A percentile compares a stretch with the other conserved stretches of the same genome.
phyloP scores from a whole-genome alignment of 2,113 vertebrate genomes.

The Brienomyrus brachyistius region DNA sequence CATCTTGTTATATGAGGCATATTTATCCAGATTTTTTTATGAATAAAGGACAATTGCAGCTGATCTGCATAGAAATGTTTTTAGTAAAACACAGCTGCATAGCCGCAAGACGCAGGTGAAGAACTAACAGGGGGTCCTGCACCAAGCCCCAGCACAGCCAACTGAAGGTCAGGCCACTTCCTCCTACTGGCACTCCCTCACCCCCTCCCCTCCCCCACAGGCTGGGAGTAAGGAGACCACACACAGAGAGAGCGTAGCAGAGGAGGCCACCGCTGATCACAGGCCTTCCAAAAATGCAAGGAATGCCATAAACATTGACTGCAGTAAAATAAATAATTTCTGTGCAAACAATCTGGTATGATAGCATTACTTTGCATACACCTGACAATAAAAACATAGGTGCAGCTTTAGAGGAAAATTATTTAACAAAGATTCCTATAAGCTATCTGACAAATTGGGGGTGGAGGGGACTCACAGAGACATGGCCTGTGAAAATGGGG shows the following conservation, averaged over 20 bases:
- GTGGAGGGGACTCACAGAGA: not conserved
- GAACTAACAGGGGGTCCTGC: not conserved
- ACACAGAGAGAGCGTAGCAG: conserved; percentile 44
- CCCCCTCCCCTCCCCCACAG: conserved; percentile 41
- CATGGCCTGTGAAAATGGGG: not conserved
- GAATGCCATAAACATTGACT: conserved; percentile 69
- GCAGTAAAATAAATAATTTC: conserved; percentile 44
- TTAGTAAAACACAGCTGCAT: not conserved
- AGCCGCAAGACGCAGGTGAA: not conserved
- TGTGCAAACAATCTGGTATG: conserved; percentile 28
- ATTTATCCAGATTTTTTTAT: not conserved
- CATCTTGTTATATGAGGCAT: not conserved
- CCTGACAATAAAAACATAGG: conserved; percentile 32
- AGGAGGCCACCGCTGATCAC: not conserved
- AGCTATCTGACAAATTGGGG: not conserved
- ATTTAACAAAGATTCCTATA: conserved; percentile 12
- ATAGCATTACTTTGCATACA: conserved; percentile 24
- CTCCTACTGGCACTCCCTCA: conserved; percentile 6
- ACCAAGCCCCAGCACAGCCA: not conserved
- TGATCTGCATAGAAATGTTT: not conserved
- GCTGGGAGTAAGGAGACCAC: conserved; percentile 62
- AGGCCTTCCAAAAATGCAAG: conserved; percentile 48
- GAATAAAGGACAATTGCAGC: not conserved
- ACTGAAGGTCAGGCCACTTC: conserved; percentile 17
- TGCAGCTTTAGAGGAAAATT: not conserved